These are phyloP conservation scores for Calameuta pallipes DNA, from an alignment of 2,888 invertebrate species.

Conservation along the genomic window DNA sequence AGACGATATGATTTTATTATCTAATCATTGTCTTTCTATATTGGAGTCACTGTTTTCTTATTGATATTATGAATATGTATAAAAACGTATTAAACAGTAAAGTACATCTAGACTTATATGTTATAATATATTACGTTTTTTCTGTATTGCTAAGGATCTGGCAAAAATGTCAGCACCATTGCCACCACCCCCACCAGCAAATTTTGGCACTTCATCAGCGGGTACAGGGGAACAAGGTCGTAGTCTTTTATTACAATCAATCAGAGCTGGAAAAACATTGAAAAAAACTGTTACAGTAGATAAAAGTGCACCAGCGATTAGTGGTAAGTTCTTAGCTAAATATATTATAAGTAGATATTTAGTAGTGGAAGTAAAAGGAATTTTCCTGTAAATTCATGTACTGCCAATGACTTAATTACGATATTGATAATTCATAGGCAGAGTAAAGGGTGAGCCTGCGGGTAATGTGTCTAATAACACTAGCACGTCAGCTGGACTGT, in stretches of 20 bases:
- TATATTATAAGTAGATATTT: background rate
- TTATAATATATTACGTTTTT: background rate
- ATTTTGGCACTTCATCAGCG: slow-evolving; percentile 65
- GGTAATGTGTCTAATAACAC: slow-evolving; percentile 51
- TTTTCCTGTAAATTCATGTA: background rate
- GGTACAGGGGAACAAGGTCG: slow-evolving; percentile 70
- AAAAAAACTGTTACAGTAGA: slow-evolving; percentile 92
- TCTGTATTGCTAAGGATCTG: background rate
- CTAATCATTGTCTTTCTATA: background rate
- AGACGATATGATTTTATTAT: no score
- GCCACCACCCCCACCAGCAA: slow-evolving; percentile 73
- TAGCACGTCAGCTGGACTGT: slow-evolving; percentile 16
- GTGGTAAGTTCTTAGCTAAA: slow-evolving; percentile 69
- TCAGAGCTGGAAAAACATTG: slow-evolving; percentile 83
- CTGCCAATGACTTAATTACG: background rate
- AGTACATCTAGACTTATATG: background rate
- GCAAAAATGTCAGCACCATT: slow-evolving; percentile 71
- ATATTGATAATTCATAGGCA: slow-evolving; percentile 41
- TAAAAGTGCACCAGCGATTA: slow-evolving; percentile 84
- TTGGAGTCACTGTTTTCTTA: background rate
- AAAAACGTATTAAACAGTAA: background rate
- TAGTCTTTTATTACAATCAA: slow-evolving; percentile 81
- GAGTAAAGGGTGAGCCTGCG: slow-evolving; percentile 56
- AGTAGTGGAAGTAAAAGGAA: background rate
- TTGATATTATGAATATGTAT: background rate